Conservation (phyloP, 2,888 invertebrate species). For the Hydraecia micacea region DNA sequence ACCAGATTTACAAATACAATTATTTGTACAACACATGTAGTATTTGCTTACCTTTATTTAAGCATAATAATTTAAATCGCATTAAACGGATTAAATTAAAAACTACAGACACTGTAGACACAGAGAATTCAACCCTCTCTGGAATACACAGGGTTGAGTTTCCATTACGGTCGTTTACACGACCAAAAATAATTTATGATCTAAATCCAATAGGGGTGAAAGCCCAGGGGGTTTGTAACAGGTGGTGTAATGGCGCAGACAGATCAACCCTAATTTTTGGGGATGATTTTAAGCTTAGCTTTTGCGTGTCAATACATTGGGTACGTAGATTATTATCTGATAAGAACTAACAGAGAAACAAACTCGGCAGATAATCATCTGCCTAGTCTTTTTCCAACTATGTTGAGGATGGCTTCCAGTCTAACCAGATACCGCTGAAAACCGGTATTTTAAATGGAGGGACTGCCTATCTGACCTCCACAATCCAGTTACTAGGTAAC, state of each 20-base stretch:
- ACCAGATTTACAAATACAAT: constrained; percentile 47
- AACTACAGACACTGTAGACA: constrained; percentile 27
- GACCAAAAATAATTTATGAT: constrained; percentile 72
- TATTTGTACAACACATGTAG: constrained; percentile 65
- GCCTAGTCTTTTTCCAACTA: neutral
- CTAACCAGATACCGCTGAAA: neutral
- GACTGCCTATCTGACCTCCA: neutral
- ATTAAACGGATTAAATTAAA: constrained; percentile 73
- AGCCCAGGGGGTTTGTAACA: constrained; percentile 74
- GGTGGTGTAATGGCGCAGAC: constrained; percentile 78
- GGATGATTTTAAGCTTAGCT: constrained; percentile 73
- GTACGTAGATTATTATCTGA: constrained; percentile 48
- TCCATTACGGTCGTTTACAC: neutral
- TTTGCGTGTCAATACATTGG: constrained; percentile 62
- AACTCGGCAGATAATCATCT: neutral
- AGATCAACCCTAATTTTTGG: constrained; percentile 79
- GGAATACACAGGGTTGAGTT: constrained; percentile 9
- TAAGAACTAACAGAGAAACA: constrained; percentile 2
- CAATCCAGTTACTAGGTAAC: neutral
- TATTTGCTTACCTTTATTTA: constrained; percentile 71
- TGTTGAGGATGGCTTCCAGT: neutral
- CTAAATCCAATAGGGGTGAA: constrained; percentile 68
- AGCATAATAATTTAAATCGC: constrained; percentile 72
- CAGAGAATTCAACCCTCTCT: constrained; percentile 17
- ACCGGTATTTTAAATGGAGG: no score